phyloP scores from a whole-genome alignment of 1,140 invertebrate species.

The Drosophila pectinifera region DNA sequence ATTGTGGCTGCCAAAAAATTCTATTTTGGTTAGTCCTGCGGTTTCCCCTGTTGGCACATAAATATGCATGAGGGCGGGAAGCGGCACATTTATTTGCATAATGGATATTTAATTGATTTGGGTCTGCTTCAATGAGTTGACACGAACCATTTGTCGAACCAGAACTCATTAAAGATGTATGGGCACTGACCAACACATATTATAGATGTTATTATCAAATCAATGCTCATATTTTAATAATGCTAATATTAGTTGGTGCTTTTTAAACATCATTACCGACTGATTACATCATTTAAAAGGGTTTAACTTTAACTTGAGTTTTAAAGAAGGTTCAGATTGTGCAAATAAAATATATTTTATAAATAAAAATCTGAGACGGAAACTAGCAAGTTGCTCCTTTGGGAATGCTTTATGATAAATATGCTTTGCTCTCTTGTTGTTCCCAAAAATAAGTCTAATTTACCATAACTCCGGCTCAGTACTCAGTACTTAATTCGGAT shows the following conservation, averaged over 20 bases:
- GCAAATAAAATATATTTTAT: neutral
- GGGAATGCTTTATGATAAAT: slow-evolving; percentile 18
- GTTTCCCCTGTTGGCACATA: slow-evolving; percentile 27
- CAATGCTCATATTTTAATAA: slow-evolving; percentile 2
- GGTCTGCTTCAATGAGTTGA: slow-evolving; percentile 34
- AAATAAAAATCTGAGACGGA: neutral
- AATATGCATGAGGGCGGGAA: slow-evolving; percentile 39
- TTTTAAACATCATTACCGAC: neutral
- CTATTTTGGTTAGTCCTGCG: slow-evolving; percentile 43
- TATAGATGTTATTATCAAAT: slow-evolving; percentile 5
- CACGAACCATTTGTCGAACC: slow-evolving; percentile 23
- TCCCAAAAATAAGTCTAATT: slow-evolving; percentile 31
- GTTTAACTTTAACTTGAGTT: neutral
- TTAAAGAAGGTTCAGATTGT: neutral
- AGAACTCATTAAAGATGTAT: slow-evolving; percentile 32
- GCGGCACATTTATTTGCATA: slow-evolving; percentile 35
- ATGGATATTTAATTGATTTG: slow-evolving; percentile 50
- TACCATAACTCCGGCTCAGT: slow-evolving; percentile 32
- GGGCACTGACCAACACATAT: slow-evolving; percentile 11
- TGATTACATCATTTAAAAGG: no score
- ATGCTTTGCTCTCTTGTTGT: neutral
- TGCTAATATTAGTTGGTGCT: neutral
- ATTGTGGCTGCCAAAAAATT: slow-evolving; percentile 47
- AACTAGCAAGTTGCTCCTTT: neutral
- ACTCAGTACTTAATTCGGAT: slow-evolving; percentile 43